Conservation (phyloP, 1,140 invertebrate species). For the Drosophila yakuba region DNA sequence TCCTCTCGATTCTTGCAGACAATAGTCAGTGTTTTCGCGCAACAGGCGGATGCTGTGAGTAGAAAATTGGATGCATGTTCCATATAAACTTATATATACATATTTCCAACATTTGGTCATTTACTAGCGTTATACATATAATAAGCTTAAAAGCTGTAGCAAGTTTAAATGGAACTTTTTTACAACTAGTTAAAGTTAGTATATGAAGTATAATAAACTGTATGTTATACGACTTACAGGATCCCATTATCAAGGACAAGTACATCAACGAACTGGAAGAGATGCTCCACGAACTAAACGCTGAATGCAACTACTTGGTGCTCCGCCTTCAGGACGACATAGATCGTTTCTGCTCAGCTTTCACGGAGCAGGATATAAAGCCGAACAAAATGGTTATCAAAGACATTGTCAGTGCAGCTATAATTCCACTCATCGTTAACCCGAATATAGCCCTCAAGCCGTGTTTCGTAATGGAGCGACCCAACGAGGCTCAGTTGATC, state of each 20-base stretch:
- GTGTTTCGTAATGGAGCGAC: constrained; percentile 39
- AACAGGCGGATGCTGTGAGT: constrained; percentile 54
- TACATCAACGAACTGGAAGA: constrained; percentile 67
- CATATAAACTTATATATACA: too few relatives aligned
- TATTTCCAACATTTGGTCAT: too few relatives aligned
- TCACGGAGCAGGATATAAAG: constrained; percentile 52
- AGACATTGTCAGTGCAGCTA: constrained; percentile 45
- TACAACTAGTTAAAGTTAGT: too few relatives aligned
- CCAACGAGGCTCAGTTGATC: constrained; percentile 39
- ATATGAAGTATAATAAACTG: too few relatives aligned
- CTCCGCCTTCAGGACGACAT: constrained; percentile 66
- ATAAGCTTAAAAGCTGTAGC: too few relatives aligned
- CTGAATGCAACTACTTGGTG: constrained; percentile 69
- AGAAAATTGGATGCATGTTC: too few relatives aligned
- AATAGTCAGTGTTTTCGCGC: constrained; percentile 48
- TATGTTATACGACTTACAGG: constrained; percentile 24
- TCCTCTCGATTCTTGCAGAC: constrained; percentile 38
- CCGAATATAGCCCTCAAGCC: constrained; percentile 24
- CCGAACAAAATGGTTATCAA: constrained; percentile 47
- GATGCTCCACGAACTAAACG: constrained; percentile 68
- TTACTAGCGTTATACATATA: too few relatives aligned
- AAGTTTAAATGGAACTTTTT: too few relatives aligned
- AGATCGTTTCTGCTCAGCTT: constrained; percentile 62
- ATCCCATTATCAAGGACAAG: constrained; percentile 46
- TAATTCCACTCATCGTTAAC: constrained; percentile 48